Base-by-base conservation (phyloP, 2,797 vertebrate genomes). In the Schizopygopsis malacanthus region DNA sequence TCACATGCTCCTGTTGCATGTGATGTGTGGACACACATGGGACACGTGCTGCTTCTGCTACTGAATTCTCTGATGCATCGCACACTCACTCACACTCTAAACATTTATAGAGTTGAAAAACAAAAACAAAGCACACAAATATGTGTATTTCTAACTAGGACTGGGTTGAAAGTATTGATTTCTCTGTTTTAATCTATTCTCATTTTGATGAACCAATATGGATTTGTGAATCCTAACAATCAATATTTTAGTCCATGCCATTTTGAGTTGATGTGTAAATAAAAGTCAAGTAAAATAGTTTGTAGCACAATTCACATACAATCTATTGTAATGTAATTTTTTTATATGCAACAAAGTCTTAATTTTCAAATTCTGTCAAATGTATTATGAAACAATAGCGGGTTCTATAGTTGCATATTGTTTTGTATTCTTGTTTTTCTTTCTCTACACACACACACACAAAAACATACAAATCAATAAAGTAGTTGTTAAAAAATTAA, bases 1-100 rank as follows among this genome's bases (percentile, higher is more conserved):
- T 87, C 87, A 86, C 63, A 71, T 54, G 25, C n/a, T 87, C 45
- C 39, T 61, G 61, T 71, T 88, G 84, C 47, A 83, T 81, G 52
- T 81, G 56, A 71, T 83, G 28, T 69, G 28, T 67, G 73, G n/a
- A 45, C 63, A 47, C 81, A 77, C 22, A 70, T 9, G n/a, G 70
- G 43, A 82, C 54, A 28, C 54, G 25, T 61, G 47, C 69, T 75
- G 59, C 54, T 61, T 80, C 20, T 80, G 41, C 20, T 37, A 50
- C 28, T 45, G 41, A 52, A 80, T 28, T 41, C 25, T 28, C 45
- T 16, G 7, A 71, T 16, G 76, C 50, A 41, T 18, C 20, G 16
- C 67, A 82, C 67, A 13, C 79, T 56, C 50, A 43, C 50, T 20
- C 50, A 25, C 6, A 72, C 56, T 63, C 4, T n/a, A 56, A 75